Conservation (phyloP, 1,140 invertebrate genomes). For the Aricia agestis region DNA sequence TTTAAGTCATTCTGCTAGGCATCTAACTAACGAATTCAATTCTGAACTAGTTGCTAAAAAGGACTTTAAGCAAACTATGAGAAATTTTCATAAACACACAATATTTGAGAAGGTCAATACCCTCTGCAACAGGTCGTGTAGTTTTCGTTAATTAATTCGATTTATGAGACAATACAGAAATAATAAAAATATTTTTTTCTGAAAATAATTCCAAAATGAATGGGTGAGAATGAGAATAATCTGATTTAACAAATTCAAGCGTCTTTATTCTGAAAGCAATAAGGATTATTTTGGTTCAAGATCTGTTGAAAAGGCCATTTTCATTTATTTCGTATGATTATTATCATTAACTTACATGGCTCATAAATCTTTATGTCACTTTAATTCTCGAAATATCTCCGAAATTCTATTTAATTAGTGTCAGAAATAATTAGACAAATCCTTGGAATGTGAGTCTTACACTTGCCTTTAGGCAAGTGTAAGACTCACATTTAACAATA, state of each 20-base stretch:
- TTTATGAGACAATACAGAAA: background rate
- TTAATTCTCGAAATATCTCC: background rate
- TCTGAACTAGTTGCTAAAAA: too few species aligned
- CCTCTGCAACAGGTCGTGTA: background rate
- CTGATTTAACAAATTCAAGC: background rate
- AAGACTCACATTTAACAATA: too few species aligned
- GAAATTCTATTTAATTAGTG: background rate
- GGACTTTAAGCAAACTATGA: too few species aligned
- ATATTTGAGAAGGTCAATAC: slow-evolving; percentile 28
- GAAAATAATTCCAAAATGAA: background rate
- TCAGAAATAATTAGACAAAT: background rate
- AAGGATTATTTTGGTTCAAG: background rate
- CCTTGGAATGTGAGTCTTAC: background rate
- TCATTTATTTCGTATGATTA: slow-evolving; percentile 8
- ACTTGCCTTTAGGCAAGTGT: background rate
- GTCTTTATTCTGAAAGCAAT: background rate
- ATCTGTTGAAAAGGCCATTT: background rate
- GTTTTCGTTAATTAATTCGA: slow-evolving; percentile 3
- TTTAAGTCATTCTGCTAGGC: too few species aligned
- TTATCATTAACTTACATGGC: background rate
- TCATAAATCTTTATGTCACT: slow-evolving; percentile 5
- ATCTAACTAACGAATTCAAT: too few species aligned
- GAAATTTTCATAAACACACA: background rate
- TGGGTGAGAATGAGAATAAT: background rate
- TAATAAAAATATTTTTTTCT: slow-evolving; percentile 1